Percentiles rank a stretch among this genome's conserved stretches.
These are phyloP conservation scores for Piaya cayana DNA, from an alignment of 2,113 vertebrate species.

Conservation along the genomic window DNA sequence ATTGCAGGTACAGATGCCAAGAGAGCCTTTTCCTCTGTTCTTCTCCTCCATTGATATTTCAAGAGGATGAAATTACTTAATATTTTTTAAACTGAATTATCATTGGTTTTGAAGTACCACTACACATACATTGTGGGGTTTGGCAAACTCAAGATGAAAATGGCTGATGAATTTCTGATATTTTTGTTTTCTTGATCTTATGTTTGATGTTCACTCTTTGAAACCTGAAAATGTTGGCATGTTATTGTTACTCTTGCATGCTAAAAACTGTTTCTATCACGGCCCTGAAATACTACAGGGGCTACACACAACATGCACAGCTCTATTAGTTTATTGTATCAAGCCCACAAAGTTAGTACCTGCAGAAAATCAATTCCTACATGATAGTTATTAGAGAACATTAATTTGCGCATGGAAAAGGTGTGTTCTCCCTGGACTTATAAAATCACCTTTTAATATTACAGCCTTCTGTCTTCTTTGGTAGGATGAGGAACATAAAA, in stretches of 20 bases:
- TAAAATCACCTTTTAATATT: not conserved
- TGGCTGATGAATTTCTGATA: constrained; percentile 1
- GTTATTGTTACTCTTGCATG: not conserved
- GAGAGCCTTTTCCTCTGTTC: not conserved
- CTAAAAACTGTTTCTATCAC: constrained; percentile 15
- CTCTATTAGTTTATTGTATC: not conserved
- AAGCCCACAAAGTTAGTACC: not conserved
- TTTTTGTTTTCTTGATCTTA: not conserved
- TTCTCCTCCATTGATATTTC: not conserved
- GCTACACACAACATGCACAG: not conserved
- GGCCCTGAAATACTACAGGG: not conserved
- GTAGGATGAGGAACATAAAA: not conserved
- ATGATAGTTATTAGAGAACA: not conserved
- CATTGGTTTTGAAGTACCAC: constrained; percentile 28
- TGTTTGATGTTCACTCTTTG: not conserved
- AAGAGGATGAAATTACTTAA: not conserved
- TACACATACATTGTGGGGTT: not conserved
- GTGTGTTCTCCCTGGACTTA: not conserved
- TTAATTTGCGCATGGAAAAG: constrained; percentile 8
- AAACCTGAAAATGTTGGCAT: constrained; percentile 19
- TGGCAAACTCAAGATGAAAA: not conserved
- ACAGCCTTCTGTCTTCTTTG: not conserved
- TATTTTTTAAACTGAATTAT: not conserved
- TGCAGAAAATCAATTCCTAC: constrained; percentile 38
- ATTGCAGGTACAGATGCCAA: not conserved